phyloP scores from a whole-genome alignment of 1,140 invertebrate genomes.

The Magallana gigas region DNA sequence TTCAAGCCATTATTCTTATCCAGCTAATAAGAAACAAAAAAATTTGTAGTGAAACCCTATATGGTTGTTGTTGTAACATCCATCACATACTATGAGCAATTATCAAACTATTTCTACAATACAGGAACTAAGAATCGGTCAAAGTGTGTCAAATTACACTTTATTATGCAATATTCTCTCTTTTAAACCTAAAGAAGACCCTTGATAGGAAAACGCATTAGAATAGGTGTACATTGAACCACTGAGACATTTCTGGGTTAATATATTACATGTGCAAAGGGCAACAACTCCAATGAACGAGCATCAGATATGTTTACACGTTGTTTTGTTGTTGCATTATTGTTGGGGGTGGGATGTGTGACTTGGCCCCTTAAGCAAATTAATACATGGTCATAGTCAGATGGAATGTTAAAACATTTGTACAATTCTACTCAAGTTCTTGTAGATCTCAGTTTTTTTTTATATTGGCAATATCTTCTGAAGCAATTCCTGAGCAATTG shows the following conservation, averaged over 20 bases:
- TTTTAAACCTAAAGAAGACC: not conserved
- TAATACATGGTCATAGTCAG: too few relatives aligned
- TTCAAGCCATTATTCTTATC: not conserved
- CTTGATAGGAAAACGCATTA: not conserved
- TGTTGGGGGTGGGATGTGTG: too few relatives aligned
- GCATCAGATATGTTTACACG: too few relatives aligned
- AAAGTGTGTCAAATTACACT: not conserved
- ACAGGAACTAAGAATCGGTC: constrained; percentile 3
- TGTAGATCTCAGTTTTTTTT: not conserved
- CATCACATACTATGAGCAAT: constrained; percentile 11
- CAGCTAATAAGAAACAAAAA: constrained; percentile 3
- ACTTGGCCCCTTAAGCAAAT: too few relatives aligned
- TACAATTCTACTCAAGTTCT: constrained; percentile 11
- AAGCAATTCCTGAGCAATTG: constrained; percentile 23
- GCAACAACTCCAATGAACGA: not conserved
- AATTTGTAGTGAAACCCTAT: not conserved
- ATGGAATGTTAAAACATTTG: too few relatives aligned
- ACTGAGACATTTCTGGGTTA: not conserved
- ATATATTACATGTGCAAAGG: constrained; percentile 7
- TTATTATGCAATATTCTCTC: constrained; percentile 6
- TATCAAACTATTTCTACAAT: constrained; percentile 4
- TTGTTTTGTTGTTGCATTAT: too few relatives aligned
- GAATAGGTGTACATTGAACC: too few relatives aligned
- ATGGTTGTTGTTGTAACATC: not conserved
- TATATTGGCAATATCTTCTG: constrained; percentile 10